These are phyloP conservation scores for Phalanger gymnotis DNA, from an alignment of 2,797 vertebrate species.

Conservation along the genomic window DNA sequence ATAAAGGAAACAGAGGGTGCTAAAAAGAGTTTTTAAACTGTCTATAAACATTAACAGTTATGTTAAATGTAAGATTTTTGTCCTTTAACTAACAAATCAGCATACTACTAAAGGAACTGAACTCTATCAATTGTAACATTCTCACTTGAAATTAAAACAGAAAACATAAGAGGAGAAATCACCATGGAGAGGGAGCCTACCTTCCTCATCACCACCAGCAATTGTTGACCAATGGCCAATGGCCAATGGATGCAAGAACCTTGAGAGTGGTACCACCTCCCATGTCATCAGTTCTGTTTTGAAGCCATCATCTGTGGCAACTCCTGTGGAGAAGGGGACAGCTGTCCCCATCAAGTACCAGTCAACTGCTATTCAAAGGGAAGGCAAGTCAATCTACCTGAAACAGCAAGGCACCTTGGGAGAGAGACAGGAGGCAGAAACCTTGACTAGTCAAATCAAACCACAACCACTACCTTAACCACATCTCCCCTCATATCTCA, in stretches of 20 bases:
- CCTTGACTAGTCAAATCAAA: not conserved
- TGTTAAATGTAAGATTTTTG: not conserved
- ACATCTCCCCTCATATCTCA: not conserved
- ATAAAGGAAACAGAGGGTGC: not conserved
- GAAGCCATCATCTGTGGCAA: not conserved
- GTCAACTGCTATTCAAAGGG: not conserved
- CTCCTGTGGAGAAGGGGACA: not conserved
- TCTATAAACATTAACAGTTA: not conserved
- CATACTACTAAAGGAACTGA: not conserved
- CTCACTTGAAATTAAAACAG: not conserved
- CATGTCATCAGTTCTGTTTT: not conserved
- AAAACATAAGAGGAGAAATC: not conserved
- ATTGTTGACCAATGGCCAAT: not conserved
- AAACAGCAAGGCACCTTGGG: not conserved
- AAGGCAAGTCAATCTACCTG: not conserved
- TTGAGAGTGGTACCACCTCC: not conserved
- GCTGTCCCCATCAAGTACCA: not conserved
- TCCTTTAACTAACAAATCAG: not conserved
- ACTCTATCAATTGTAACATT: not conserved
- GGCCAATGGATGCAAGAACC: not conserved
- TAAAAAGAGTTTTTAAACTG: not conserved
- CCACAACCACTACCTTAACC: not conserved
- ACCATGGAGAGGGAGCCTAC: not conserved
- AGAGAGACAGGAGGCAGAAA: not conserved
- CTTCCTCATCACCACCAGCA: not conserved